phyloP scores from a whole-genome alignment of 2,888 invertebrate genomes.

The Phyllotreta striolata region DNA sequence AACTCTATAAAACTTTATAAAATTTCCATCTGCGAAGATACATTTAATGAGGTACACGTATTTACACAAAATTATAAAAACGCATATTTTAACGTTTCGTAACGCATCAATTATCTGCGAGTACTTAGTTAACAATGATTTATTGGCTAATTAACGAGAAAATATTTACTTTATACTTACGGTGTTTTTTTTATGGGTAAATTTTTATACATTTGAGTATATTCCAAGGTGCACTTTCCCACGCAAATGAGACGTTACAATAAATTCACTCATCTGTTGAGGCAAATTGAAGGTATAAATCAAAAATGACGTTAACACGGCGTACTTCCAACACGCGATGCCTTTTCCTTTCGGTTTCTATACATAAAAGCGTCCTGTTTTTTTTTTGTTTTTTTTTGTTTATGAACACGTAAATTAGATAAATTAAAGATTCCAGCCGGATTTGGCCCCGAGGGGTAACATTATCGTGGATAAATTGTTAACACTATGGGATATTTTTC shows the following conservation, averaged over 20 bases:
- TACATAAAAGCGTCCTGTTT: neutral
- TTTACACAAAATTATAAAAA: too few relatives aligned
- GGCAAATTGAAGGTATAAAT: slow-evolving; percentile 30
- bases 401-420: slow-evolving; percentile 7
- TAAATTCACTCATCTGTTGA: slow-evolving; percentile 30
- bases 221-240: slow-evolving; percentile 25
- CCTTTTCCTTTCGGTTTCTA: neutral
- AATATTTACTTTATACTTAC: too few relatives aligned
- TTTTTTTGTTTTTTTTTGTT: slow-evolving; percentile 14
- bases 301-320: slow-evolving; percentile 35
- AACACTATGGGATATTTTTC: neutral
- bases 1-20: too few relatives aligned
- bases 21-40: too few relatives aligned
- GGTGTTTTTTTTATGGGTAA: slow-evolving; percentile 9
- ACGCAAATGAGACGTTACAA: slow-evolving; percentile 26
- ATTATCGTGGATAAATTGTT: neutral
- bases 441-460: neutral
- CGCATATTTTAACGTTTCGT: too few relatives aligned
- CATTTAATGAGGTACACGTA: too few relatives aligned
- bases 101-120: too few relatives aligned
- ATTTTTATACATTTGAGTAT: neutral
- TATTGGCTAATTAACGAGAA: too few relatives aligned
- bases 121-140: too few relatives aligned
- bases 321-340: slow-evolving; percentile 34
- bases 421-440: slow-evolving; percentile 18